These are phyloP conservation scores for Lamellibrachia luymesi DNA, from an alignment of 1,140 invertebrate genomes.

Conservation along the genomic window DNA sequence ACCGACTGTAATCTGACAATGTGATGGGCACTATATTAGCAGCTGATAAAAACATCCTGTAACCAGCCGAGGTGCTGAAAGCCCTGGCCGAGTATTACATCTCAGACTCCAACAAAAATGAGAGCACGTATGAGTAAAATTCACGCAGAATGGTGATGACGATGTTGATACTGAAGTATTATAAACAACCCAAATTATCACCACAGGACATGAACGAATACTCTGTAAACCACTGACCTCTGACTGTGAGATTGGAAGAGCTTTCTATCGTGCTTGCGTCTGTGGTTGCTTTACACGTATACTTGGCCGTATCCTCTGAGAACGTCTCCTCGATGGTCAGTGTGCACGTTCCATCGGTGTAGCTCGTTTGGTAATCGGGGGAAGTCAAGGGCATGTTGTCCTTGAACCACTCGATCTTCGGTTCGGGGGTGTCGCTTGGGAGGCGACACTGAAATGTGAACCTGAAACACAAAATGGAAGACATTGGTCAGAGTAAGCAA, in stretches of 20 bases:
- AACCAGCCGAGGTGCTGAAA: no score
- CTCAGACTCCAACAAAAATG: no score
- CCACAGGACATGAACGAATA: background rate
- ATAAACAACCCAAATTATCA: background rate
- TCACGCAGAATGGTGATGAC: background rate
- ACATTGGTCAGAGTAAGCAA: background rate
- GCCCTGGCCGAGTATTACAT: no score
- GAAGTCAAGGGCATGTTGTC: conserved; percentile 80
- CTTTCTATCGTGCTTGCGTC: conserved; percentile 70
- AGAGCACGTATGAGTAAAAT: no score
- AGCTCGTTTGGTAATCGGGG: conserved; percentile 67
- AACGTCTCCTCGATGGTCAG: conserved; percentile 78
- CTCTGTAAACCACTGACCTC: conserved; percentile 58
- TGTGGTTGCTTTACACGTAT: conserved; percentile 73
- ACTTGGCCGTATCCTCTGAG: conserved; percentile 77
- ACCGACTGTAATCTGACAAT: no score
- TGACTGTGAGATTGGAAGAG: conserved; percentile 72
- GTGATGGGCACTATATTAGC: no score
- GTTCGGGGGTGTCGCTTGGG: conserved; percentile 52
- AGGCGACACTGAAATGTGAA: conserved; percentile 73
- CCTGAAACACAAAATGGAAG: conserved; percentile 45
- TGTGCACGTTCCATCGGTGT: conserved; percentile 60
- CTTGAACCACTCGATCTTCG: conserved; percentile 81
- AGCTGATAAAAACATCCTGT: no score
- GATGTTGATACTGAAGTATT: background rate